phyloP scores from a whole-genome alignment of 2,888 invertebrate species.

The Nycteola revayana region DNA sequence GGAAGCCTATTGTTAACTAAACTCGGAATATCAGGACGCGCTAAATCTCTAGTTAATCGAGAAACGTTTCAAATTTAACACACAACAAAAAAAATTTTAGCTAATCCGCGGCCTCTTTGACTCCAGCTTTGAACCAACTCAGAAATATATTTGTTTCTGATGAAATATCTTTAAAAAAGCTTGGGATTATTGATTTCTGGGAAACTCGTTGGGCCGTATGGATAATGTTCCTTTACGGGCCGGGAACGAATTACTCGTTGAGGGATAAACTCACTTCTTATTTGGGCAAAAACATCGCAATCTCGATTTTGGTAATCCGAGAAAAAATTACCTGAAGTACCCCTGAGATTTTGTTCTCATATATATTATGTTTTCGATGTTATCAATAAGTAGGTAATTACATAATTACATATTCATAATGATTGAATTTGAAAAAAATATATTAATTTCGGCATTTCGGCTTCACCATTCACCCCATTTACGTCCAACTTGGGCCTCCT shows the following conservation, averaged over 20 bases:
- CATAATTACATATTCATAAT: no score
- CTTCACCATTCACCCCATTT: no score
- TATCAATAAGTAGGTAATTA: constrained; percentile 7
- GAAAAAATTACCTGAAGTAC: constrained; percentile 60
- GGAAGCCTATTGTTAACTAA: constrained; percentile 70
- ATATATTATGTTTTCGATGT: constrained; percentile 13
- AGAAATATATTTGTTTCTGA: constrained; percentile 70
- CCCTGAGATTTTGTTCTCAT: constrained; percentile 30
- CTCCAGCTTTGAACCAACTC: constrained; percentile 47
- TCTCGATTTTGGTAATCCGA: constrained; percentile 53
- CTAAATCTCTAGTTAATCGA: constrained; percentile 71
- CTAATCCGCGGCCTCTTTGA: constrained; percentile 79
- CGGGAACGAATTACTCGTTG: constrained; percentile 73
- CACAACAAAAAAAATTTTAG: constrained; percentile 57
- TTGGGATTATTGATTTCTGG: constrained; percentile 74
- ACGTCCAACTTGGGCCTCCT: no score
- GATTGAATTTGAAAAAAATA: no score
- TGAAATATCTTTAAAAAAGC: constrained; percentile 66
- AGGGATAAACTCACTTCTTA: constrained; percentile 74
- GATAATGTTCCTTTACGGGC: constrained; percentile 70
- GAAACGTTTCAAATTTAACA: constrained; percentile 70
- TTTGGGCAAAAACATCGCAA: constrained; percentile 63
- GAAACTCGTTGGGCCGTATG: constrained; percentile 66
- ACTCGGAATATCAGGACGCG: constrained; percentile 57
- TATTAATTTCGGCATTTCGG: no score